Base-by-base conservation (phyloP, 1,140 invertebrate species). In the Paralvinella palmiformis region DNA sequence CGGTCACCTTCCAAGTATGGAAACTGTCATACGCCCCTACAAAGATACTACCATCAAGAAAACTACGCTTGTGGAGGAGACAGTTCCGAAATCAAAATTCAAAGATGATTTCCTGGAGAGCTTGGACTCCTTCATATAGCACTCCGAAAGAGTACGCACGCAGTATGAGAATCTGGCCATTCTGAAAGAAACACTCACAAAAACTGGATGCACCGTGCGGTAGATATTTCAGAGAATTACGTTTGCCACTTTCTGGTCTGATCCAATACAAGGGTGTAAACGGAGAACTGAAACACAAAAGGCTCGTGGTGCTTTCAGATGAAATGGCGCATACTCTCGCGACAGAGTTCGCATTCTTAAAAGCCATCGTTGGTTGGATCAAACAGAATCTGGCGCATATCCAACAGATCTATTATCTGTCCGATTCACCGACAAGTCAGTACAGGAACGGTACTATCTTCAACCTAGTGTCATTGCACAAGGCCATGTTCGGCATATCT, bases 361-460 rank as follows among this genome's bases (percentile, higher is more conserved):
- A 48, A 24, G 45, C 27, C 45, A 48, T 48, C 45, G 45, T 48
- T 48, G 45, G 45, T 3, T 6, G 45, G 45, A 48, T 48, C 45
- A 48, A 48, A 17, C 4, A 48, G 27, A 0, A 7, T 15, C 45
- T 48, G 45, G n/a, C 45, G 4, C 45, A 48, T 48, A 48, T 48
- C 45, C 45, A 48, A 15, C 45, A 48, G 45, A 5, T 48, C 4
- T 4, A 48, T 17, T 24, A 48, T 15, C 5, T 48, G 15, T 48
- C 45, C 15, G 45, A 48, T 48, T 27, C 6, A 32, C 3, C 41
- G 3, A 63, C 66, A 7, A 63, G 62, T 48, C 45, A 48, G 27
- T 48, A 48, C 1, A 48, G 5, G 45, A 1, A 48, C 17, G 27
- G 45, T 45, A 57, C 45, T 48, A 17, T 48, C 45, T 48, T 48